Evolutionary conservation across 1,140 invertebrate species (phyloP).

Genomic region (Linepithema humile): DNA sequence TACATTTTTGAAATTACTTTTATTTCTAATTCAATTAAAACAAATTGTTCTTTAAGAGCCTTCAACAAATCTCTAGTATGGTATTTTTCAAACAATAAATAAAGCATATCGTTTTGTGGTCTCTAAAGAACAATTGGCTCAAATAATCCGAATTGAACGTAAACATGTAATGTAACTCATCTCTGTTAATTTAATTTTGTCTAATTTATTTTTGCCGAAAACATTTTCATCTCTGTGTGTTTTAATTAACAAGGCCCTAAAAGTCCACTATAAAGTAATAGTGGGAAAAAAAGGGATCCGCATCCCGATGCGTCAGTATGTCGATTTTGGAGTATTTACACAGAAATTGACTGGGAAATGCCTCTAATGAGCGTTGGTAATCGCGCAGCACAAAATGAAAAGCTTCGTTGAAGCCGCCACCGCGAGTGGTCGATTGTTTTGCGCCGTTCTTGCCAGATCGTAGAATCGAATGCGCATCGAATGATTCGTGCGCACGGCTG

Average conservation of each 20-base stretch:
- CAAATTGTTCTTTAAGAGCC: slow-evolving; percentile 14
- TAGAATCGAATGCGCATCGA: background rate
- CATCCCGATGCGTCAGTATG: slow-evolving; percentile 32
- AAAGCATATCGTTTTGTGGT: background rate
- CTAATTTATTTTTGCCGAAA: background rate
- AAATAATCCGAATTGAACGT: background rate
- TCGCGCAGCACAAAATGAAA: background rate
- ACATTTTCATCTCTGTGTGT: background rate
- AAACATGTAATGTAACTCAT: too few relatives aligned
- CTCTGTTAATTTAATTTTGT: too few relatives aligned
- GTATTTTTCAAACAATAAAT: slow-evolving; percentile 9
- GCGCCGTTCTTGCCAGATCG: slow-evolving; percentile 65
- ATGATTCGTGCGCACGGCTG: too few relatives aligned
- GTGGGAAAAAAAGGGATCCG: background rate
- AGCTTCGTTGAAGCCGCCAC: background rate
- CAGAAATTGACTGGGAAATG: background rate
- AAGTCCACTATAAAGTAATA: background rate
- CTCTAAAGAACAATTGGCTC: background rate
- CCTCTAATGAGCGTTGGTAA: background rate
- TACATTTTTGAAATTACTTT: too few relatives aligned
- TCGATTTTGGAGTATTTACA: background rate
- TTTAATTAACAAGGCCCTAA: background rate
- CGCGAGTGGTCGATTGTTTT: slow-evolving; percentile 2
- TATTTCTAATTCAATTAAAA: background rate
- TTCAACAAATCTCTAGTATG: background rate